Evolutionary conservation across 2,113 vertebrate species (phyloP).

Genomic region (Varanus salvator): DNA sequence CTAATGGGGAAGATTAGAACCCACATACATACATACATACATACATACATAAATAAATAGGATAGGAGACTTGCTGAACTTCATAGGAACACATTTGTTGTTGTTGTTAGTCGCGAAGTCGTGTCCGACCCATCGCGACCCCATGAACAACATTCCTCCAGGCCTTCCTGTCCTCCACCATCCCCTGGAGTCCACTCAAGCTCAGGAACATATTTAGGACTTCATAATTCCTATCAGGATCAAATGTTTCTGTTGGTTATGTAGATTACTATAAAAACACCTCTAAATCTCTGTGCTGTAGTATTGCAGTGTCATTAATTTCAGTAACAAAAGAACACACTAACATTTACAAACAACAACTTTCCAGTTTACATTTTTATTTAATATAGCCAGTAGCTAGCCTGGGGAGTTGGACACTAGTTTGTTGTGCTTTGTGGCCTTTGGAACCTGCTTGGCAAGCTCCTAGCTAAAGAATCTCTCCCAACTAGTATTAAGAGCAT

Average conservation of each 20-base stretch:
- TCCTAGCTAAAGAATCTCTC: constrained; percentile 26
- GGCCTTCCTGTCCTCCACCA: too few relatives aligned
- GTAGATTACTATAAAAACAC: not conserved
- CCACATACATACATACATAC: too few relatives aligned
- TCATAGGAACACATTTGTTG: too few relatives aligned
- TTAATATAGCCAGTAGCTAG: constrained; percentile 12
- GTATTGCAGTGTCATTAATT: not conserved
- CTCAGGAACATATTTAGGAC: too few relatives aligned
- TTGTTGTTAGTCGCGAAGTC: too few relatives aligned
- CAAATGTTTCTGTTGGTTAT: not conserved
- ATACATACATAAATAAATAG: too few relatives aligned
- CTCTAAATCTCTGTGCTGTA: not conserved
- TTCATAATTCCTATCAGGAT: not conserved
- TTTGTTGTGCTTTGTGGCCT: constrained; percentile 7
- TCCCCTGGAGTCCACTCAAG: too few relatives aligned
- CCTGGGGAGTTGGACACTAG: constrained; percentile 47
- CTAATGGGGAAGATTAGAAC: too few relatives aligned
- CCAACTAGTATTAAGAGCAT: constrained; percentile 11
- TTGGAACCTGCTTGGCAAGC: constrained; percentile 61
- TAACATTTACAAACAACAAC: not conserved
- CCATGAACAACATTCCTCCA: too few relatives aligned
- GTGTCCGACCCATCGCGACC: too few relatives aligned
- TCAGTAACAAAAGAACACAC: not conserved
- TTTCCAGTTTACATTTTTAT: constrained; percentile 5
- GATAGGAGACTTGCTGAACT: not conserved